Conservation (phyloP, 92 coral and sea anemone species). For the Phymanthus crucifer region DNA sequence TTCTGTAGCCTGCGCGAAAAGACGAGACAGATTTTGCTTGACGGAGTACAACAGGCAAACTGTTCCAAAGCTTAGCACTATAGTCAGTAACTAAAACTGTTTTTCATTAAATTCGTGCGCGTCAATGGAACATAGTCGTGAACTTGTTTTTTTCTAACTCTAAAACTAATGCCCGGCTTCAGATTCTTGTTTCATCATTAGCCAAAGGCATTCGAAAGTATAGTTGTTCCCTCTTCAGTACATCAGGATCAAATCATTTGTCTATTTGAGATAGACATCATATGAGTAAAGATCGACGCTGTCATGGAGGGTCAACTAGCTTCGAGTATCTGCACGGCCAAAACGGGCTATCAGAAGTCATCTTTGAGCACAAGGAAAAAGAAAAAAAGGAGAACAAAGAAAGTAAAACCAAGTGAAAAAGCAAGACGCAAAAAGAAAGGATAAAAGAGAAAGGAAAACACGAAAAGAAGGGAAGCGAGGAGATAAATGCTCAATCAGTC, state of each 20-base stretch:
- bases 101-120: no score
- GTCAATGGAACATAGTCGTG: no score
- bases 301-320: conserved; percentile 43
- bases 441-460: background rate
- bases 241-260: conserved; percentile 57
- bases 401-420: background rate
- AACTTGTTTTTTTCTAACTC: no score
- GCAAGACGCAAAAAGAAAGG: background rate
- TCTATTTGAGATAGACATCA: conserved; percentile 51
- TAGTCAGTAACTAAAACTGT: no score
- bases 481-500: background rate
- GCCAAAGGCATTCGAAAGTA: conserved; percentile 43
- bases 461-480: background rate
- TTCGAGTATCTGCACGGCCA: conserved; percentile 48
- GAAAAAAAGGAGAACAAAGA: background rate
- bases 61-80: no score
- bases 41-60: no score
- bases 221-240: conserved; percentile 27
- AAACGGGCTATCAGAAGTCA: conserved; percentile 17
- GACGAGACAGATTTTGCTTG: no score
- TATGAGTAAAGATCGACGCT: conserved; percentile 78
- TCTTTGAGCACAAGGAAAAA: background rate
- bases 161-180: conserved; percentile 42
- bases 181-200: conserved; percentile 60
- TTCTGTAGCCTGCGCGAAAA: no score